Percentiles rank a stretch among this genome's conserved stretches.
Conservation (phyloP, 2,113 vertebrate species). For the Leptocoma aspasia region DNA sequence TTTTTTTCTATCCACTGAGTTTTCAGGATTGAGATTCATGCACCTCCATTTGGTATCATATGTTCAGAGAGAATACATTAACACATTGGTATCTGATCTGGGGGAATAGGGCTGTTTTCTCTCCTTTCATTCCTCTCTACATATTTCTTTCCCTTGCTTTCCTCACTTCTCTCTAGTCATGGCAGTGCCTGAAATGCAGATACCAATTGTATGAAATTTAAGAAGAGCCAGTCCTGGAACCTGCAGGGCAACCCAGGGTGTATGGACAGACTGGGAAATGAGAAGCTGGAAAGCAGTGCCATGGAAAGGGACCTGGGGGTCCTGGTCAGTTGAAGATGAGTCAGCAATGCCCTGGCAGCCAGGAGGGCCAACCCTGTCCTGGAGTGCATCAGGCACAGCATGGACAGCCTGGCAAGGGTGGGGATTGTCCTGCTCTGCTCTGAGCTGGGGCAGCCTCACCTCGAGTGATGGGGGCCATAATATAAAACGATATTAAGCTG, state of each 20-base stretch:
- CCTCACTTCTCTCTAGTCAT: not conserved
- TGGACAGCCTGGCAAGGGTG: fast-evolving
- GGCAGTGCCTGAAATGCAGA: not conserved
- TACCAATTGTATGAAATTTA: not conserved
- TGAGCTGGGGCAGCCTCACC: not conserved
- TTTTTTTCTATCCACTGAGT: slow-evolving; percentile 18
- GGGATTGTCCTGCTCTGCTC: not conserved
- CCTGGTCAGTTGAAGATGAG: fast-evolving
- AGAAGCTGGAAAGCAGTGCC: fast-evolving
- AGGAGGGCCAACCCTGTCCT: not conserved
- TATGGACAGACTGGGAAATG: not conserved
- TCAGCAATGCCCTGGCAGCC: not conserved
- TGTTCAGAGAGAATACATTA: slow-evolving; percentile 45
- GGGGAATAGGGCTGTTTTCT: not conserved
- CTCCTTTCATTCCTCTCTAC: not conserved
- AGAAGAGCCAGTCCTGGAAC: not conserved
- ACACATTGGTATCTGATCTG: not conserved
- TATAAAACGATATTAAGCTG: fast-evolving
- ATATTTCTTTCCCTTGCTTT: not conserved
- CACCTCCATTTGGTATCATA: slow-evolving; percentile 16
- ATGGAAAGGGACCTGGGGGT: fast-evolving
- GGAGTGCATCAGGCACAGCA: not conserved
- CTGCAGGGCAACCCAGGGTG: not conserved
- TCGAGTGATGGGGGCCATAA: fast-evolving
- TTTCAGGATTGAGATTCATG: slow-evolving; percentile 9